phyloP scores from a whole-genome alignment of 2,113 vertebrate species.

The Abramis brama region DNA sequence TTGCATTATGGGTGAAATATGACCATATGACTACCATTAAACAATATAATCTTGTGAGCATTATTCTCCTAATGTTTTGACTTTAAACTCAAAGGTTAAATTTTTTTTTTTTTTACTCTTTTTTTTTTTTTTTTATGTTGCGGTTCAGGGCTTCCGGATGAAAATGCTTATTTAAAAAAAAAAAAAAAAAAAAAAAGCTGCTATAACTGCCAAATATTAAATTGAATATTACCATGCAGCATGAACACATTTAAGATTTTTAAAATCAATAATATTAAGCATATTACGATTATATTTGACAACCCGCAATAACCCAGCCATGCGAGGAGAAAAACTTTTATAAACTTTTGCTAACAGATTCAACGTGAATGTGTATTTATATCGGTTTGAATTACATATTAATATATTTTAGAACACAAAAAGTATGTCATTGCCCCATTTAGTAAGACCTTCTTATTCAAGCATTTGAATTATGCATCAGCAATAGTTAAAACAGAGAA shows the following conservation, averaged over 20 bases:
- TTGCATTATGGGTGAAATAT: too few relatives aligned
- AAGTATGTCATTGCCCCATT: background rate
- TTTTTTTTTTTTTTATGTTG: too few relatives aligned
- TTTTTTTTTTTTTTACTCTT: too few relatives aligned
- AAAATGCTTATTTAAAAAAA: too few relatives aligned
- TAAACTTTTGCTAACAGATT: background rate
- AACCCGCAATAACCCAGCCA: background rate
- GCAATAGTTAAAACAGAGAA: slow-evolving; percentile 36
- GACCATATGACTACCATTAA: too few relatives aligned
- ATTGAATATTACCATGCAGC: background rate
- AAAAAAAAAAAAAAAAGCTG: background rate
- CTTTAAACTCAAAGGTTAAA: too few relatives aligned
- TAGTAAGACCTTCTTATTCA: background rate
- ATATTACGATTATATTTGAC: too few relatives aligned
- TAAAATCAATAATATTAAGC: too few relatives aligned
- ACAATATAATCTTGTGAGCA: too few relatives aligned
- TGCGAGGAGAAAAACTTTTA: background rate
- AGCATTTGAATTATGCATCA: slow-evolving; percentile 29
- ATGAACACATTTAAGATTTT: background rate
- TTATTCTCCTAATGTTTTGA: too few relatives aligned
- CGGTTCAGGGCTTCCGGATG: too few relatives aligned
- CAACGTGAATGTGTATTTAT: background rate
- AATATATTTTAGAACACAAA: background rate
- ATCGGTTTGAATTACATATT: background rate
- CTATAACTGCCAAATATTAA: background rate